A percentile compares a stretch with the other conserved stretches of the same genome.
phyloP scores from a whole-genome alignment of 2,797 vertebrate genomes.

The Myotis planiceps region DNA sequence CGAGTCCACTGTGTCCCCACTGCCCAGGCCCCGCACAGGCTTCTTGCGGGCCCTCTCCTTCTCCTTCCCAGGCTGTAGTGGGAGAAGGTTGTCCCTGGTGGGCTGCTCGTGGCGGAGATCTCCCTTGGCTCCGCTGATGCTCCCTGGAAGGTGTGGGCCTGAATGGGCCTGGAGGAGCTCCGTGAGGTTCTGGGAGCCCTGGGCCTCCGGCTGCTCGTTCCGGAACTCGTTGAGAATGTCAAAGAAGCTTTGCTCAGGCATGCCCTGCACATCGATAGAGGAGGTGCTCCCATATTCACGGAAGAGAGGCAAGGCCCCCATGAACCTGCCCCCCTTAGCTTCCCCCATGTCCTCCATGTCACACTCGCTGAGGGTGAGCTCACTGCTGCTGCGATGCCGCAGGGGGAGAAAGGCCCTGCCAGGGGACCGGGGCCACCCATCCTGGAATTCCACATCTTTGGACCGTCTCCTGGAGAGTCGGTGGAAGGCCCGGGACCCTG shows the following conservation, averaged over 20 bases:
- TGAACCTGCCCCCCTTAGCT: slow-evolving; percentile 43
- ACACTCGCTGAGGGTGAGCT: slow-evolving; percentile 95
- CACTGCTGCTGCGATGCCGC: slow-evolving; percentile 94
- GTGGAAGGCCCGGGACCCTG: slow-evolving; percentile 79
- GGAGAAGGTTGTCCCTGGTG: slow-evolving; percentile 56
- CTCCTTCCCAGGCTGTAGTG: slow-evolving; percentile 69
- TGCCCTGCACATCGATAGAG: slow-evolving; percentile 94
- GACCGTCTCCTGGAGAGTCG: slow-evolving; percentile 88
- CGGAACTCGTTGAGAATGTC: slow-evolving; percentile 94
- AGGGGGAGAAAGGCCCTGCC: slow-evolving; percentile 87
- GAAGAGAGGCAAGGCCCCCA: slow-evolving; percentile 86
- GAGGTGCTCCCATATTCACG: slow-evolving; percentile 97
- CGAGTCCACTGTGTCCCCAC: slow-evolving; percentile 76
- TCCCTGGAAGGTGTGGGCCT: slow-evolving; percentile 40
- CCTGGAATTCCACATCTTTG: slow-evolving; percentile 92
- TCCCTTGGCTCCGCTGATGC: slow-evolving; percentile 13
- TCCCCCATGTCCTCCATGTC: slow-evolving; percentile 85
- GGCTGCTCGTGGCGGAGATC: slow-evolving; percentile 64
- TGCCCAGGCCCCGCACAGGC: slow-evolving; percentile 82
- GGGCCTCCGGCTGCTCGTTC: slow-evolving; percentile 89
- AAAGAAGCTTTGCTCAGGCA: slow-evolving; percentile 94
- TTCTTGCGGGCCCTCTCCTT: slow-evolving; percentile 90
- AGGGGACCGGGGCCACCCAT: slow-evolving; percentile 86
- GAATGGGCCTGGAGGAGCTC: slow-evolving; percentile 86
- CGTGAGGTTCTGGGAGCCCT: slow-evolving; percentile 80